phyloP scores from a whole-genome alignment of 2,797 vertebrate genomes.

The Takifugu rubripes region DNA sequence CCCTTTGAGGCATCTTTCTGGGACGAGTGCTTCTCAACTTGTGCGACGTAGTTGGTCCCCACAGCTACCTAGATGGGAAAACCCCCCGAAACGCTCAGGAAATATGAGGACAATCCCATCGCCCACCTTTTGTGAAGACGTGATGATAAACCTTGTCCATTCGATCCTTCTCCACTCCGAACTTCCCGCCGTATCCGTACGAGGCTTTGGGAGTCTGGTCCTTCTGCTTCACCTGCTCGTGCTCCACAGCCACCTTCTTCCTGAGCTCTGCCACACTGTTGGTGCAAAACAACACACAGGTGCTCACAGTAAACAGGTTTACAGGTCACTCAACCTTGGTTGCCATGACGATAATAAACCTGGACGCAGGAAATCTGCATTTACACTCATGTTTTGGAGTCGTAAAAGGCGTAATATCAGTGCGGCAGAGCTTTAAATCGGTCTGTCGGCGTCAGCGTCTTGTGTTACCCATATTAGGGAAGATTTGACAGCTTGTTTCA shows the following conservation, averaged over 20 bases:
- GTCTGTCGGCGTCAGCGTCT: neutral
- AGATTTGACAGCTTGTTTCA: conserved; percentile 43
- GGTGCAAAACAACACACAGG: neutral
- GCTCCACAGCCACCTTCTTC: conserved; percentile 84
- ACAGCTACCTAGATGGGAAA: conserved; percentile 78
- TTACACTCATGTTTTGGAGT: no score
- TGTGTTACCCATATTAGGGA: conserved; percentile 75
- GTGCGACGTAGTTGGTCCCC: conserved; percentile 85
- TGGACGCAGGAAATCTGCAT: no score
- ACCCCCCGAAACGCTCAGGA: neutral
- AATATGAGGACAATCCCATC: neutral
- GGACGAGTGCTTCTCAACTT: conserved; percentile 88
- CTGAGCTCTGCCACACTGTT: conserved; percentile 80
- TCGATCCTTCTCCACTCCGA: conserved; percentile 90
- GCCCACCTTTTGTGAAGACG: neutral
- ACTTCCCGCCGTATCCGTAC: conserved; percentile 94
- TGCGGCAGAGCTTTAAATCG: no score
- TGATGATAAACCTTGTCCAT: conserved; percentile 88
- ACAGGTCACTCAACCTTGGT: no score
- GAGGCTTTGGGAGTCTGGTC: conserved; percentile 88
- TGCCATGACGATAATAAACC: no score
- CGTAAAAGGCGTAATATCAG: no score
- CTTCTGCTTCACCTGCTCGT: conserved; percentile 86
- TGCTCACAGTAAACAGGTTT: no score
- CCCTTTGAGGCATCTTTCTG: conserved; percentile 90